These are phyloP conservation scores for Aspidoscelis tigris DNA, from an alignment of 2,113 vertebrate species.

Conservation along the genomic window DNA sequence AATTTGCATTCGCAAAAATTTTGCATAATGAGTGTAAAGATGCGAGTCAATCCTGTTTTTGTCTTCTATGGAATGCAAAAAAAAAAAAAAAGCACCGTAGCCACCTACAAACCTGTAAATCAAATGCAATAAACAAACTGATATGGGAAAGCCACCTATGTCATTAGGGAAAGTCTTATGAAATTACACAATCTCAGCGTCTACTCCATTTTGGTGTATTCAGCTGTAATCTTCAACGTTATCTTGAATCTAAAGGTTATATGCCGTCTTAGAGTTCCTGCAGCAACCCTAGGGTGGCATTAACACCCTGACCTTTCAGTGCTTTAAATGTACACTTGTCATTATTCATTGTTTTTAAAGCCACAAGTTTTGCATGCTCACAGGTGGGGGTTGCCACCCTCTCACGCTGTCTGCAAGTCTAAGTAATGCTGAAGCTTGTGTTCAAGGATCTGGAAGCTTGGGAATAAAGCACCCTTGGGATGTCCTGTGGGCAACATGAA, in stretches of 20 bases:
- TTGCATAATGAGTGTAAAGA: constrained; percentile 64
- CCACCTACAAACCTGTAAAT: constrained; percentile 53
- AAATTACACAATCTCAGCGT: background rate
- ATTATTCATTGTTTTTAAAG: too few relatives aligned
- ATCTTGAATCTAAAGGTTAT: constrained; percentile 38
- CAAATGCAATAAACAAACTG: constrained; percentile 54
- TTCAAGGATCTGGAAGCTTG: too few relatives aligned
- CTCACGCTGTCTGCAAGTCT: too few relatives aligned
- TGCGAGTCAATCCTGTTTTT: constrained; percentile 60
- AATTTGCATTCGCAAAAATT: constrained; percentile 73
- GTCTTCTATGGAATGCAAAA: constrained; percentile 52
- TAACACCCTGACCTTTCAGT: background rate
- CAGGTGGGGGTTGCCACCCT: too few relatives aligned
- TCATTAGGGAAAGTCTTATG: constrained; percentile 1
- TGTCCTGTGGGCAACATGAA: too few relatives aligned
- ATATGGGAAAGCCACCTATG: constrained; percentile 35
- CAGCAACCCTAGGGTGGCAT: background rate
- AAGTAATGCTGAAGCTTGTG: too few relatives aligned
- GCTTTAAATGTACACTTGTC: too few relatives aligned
- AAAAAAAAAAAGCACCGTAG: constrained; percentile 54
- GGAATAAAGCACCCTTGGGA: too few relatives aligned
- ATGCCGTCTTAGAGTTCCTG: constrained; percentile 27
- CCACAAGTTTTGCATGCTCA: too few relatives aligned
- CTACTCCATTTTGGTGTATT: constrained; percentile 2
- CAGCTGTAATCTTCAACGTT: constrained; percentile 13